Evolutionary conservation across 2,888 invertebrate species (phyloP), one percentile per base, ranked within the genome.

Genomic region (Drosophila subsilvestris): DNA sequence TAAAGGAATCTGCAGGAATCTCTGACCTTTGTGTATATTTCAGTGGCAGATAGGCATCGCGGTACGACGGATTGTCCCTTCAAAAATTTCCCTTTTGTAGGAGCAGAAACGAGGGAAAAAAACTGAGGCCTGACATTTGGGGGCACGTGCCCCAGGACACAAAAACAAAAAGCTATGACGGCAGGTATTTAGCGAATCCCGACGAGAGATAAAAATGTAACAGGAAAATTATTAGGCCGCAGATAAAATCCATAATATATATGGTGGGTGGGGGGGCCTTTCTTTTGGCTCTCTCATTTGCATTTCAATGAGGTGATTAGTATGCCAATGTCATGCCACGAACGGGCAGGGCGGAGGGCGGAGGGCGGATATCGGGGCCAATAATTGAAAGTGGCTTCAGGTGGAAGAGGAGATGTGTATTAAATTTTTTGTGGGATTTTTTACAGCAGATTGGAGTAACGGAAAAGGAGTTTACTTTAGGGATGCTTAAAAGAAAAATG

Each of bases 291-390:
- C 32, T 32, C 83, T 76, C 78, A 83, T 86, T 85, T 79, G 81
- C 79, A 84, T 85, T 80, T 86, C 84, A 84, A 85, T 86, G 82
- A 80, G 81, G 68, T 73, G 75, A 75, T 83, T 76, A 76, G 72
- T 67, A 76, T 79, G 76, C 78, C 59, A 74, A 63, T 55, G 70
- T 63, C 70, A 71, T 70, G 44, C 69, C 20, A 53, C 50, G 50
- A 50, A 25, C 50, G 29, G 32, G 45, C 22, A 32, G 18, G 20
- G 14, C 17, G n/a, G n/a, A n/a, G n/a, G n/a, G n/a, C n/a, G n/a
- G n/a, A 25, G 37, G 3, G 10, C 22, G 42, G 22, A 54, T 14
- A 27, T 45, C 29, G 27, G 18, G 29, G 25, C 43, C 48, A 55
- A 55, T 42, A 54, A 61, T 62, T 62, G 44, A 37, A 42, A 55